Percentiles rank a stretch among this genome's conserved stretches.
Conservation (phyloP, 2,113 vertebrate genomes). For the Phocoena sinus region DNA sequence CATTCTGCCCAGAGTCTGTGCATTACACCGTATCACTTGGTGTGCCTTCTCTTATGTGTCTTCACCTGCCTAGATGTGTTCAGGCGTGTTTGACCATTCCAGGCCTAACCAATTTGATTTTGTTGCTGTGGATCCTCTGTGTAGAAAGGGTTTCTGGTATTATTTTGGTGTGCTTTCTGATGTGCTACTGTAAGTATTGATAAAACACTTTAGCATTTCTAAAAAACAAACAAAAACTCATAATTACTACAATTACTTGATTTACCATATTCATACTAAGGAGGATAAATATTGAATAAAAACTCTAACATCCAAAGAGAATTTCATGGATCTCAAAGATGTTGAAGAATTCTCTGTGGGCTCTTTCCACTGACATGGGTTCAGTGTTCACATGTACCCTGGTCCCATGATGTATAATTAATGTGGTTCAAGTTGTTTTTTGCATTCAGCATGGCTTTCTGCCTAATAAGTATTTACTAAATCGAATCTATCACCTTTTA, state of each 20-base stretch:
- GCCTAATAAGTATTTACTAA: neutral
- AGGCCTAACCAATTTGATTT: neutral
- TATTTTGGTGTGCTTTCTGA: neutral
- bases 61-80: neutral
- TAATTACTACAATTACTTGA: neutral
- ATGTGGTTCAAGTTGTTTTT: neutral
- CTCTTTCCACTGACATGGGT: neutral
- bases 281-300: neutral
- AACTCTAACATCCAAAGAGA: neutral
- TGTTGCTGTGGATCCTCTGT: neutral
- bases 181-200: neutral
- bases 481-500: neutral
- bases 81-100: neutral
- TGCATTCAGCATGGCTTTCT: neutral
- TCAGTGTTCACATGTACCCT: neutral
- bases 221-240: neutral
- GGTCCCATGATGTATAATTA: neutral
- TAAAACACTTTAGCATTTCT: slow-evolving; percentile 1
- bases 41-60: neutral
- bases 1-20: neutral
- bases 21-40: fast-evolving
- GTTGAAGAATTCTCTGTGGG: neutral
- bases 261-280: neutral
- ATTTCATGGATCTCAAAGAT: neutral
- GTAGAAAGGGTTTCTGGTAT: neutral